Percentiles rank a stretch among this genome's conserved stretches.
phyloP scores from a whole-genome alignment of 2,888 invertebrate genomes.

The Calliphora vomitoria region DNA sequence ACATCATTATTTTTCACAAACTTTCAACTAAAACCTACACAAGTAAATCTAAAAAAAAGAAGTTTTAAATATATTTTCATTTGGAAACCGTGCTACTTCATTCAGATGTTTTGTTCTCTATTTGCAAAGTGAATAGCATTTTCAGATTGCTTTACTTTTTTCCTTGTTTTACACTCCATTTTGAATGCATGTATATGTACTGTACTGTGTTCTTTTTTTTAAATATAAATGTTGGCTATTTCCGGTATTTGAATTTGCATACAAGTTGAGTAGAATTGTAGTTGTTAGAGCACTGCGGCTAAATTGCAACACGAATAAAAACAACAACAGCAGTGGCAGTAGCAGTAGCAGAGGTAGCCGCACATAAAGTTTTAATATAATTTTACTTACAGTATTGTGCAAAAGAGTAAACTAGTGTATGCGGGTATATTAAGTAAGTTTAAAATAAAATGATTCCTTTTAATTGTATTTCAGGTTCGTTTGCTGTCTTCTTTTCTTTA shows the following conservation, averaged over 20 bases:
- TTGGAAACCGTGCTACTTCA: conserved; percentile 47
- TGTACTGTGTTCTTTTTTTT: conserved; percentile 16
- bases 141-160: conserved; percentile 31
- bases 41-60: no score
- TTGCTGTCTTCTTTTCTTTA: background rate
- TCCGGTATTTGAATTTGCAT: conserved; percentile 77
- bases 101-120: conserved; percentile 37
- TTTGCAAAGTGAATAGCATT: conserved; percentile 49
- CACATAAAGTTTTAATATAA: conserved; percentile 35
- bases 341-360: conserved; percentile 1
- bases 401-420: conserved; percentile 27
- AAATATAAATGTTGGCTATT: conserved; percentile 72
- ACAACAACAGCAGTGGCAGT: conserved; percentile 16
- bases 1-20: no score
- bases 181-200: conserved; percentile 19
- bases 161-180: conserved; percentile 44
- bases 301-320: conserved; percentile 59
- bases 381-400: conserved; percentile 37
- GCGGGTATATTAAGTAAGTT: conserved; percentile 51
- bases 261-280: conserved; percentile 69
- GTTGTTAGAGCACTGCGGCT: conserved; percentile 66
- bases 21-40: no score
- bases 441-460: conserved; percentile 50
- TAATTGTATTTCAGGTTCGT: conserved; percentile 59
- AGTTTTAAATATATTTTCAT: background rate